Evolutionary conservation across 2,113 vertebrate species (phyloP), one percentile per base, ranked within the genome.

Genomic region (Rhinolophus ferrumequinum): DNA sequence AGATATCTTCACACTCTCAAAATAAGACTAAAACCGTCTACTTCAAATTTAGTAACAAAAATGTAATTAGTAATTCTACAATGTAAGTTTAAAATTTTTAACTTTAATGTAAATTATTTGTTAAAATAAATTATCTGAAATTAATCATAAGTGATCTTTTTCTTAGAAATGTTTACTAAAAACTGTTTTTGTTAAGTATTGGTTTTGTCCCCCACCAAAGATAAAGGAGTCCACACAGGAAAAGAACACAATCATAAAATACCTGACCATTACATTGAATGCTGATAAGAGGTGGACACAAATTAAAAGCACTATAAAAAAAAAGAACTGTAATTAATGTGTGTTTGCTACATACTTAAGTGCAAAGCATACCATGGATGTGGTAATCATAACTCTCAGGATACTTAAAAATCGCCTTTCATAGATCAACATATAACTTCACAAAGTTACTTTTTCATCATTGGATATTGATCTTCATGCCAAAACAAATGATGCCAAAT

Each of bases 1-100:
- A 99, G 98, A 96, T 98, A 98, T 96, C 98, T 99, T 99, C 98
- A 99, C 98, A 99, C 98, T 98, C 97, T 93, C 54, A 33, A 72
- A 54, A 58, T 44, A 95, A 80, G 88, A 92, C 10, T 52, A 94
- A 41, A 97, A 69, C 0, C 58, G 14, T 73, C 52, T 70, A 83
- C 26, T 80, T 91, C 72, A 90, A 97, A 94, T 84, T 86, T 95
- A 70, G 5, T 56, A 69, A 80, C 30, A 96, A 91, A 73, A 91
- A 73, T 77, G 21, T 22, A 82, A 90, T 58, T n/a, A 80, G 1
- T 54, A 97, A 84, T 77, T 72, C 47, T 82, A 18, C 19, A 92
- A 50, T 52, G 4, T 66, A 91, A 35, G 13, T 67, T 94, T 54
- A 82, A 50, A 95, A 66, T 58, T 66, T 73, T 62, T 75, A 92